Percentiles rank a stretch among this genome's conserved stretches.
Conservation (phyloP, 2,888 invertebrate species). For the Aelia acuminata region DNA sequence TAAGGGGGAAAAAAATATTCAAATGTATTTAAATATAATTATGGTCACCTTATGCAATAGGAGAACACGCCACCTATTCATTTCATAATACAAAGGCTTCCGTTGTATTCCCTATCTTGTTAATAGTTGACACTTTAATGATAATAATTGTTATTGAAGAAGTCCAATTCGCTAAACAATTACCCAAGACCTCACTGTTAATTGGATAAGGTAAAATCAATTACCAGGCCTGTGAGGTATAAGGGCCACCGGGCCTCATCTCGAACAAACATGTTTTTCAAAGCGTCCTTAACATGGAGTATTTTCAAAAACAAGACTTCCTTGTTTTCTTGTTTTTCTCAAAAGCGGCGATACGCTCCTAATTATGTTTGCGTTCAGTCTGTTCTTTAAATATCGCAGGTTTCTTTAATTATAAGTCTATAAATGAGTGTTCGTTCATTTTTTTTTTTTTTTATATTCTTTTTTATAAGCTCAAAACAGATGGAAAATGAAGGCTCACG, state of each 20-base stretch:
- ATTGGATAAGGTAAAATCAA: slow-evolving; percentile 13
- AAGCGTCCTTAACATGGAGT: slow-evolving; percentile 5
- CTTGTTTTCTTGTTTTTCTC: slow-evolving; percentile 37
- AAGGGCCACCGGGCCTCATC: neutral
- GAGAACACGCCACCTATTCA: neutral
- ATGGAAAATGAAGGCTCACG: neutral
- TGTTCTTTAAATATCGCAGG: neutral
- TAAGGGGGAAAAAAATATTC: no score
- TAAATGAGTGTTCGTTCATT: neutral
- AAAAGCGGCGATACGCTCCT: slow-evolving; percentile 20
- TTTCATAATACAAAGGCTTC: neutral
- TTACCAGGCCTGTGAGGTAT: neutral
- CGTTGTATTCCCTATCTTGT: neutral
- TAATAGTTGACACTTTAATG: neutral
- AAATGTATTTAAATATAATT: no score
- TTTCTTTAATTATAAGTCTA: neutral
- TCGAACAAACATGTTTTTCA: slow-evolving; percentile 38
- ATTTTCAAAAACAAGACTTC: slow-evolving; percentile 43
- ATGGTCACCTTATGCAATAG: neutral
- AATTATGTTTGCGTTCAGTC: slow-evolving; percentile 39
- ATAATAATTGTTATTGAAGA: slow-evolving; percentile 21
- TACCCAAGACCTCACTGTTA: neutral
- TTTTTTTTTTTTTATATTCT: neutral
- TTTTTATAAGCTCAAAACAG: neutral
- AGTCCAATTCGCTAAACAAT: slow-evolving; percentile 22